A percentile compares a stretch with the other conserved stretches of the same genome.
Conservation (phyloP, 2,888 invertebrate genomes). For the Entomobrya multifasciata region DNA sequence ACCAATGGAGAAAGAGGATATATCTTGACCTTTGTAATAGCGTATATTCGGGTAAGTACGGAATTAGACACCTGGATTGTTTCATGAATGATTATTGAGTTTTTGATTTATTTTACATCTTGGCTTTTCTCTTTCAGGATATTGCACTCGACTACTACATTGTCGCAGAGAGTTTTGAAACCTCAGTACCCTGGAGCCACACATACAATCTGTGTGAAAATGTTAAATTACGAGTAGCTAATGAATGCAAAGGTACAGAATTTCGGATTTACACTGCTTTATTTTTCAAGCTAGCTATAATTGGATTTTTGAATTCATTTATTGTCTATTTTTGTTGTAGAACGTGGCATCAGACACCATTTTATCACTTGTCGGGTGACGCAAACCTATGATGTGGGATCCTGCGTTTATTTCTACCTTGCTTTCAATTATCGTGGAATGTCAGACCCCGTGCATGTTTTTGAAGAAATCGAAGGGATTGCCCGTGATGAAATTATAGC, state of each 20-base stretch:
- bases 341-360: slow-evolving; percentile 84
- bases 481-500: slow-evolving; percentile 96
- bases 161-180: slow-evolving; percentile 98
- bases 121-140: no score
- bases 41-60: slow-evolving; percentile 92
- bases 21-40: slow-evolving; percentile 97
- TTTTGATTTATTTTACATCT: no score
- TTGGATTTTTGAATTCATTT: background rate
- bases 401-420: slow-evolving; percentile 97
- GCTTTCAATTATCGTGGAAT: slow-evolving; percentile 87
- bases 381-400: slow-evolving; percentile 98
- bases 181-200: slow-evolving; percentile 98
- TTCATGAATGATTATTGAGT: slow-evolving; percentile 18
- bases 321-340: slow-evolving; percentile 76
- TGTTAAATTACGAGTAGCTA: slow-evolving; percentile 90
- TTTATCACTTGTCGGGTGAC: slow-evolving; percentile 93
- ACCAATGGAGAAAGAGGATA: slow-evolving; percentile 97
- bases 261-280: no score
- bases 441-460: slow-evolving; percentile 88
- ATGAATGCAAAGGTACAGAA: slow-evolving; percentile 83
- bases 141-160: slow-evolving; percentile 92
- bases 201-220: slow-evolving; percentile 91
- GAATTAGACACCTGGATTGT: background rate
- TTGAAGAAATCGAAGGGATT: slow-evolving; percentile 92
- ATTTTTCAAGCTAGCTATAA: no score